Evolutionary conservation across 2,888 invertebrate species (phyloP), one percentile per base, ranked within the genome.

Genomic region (Sphaerophoria rueppellii): DNA sequence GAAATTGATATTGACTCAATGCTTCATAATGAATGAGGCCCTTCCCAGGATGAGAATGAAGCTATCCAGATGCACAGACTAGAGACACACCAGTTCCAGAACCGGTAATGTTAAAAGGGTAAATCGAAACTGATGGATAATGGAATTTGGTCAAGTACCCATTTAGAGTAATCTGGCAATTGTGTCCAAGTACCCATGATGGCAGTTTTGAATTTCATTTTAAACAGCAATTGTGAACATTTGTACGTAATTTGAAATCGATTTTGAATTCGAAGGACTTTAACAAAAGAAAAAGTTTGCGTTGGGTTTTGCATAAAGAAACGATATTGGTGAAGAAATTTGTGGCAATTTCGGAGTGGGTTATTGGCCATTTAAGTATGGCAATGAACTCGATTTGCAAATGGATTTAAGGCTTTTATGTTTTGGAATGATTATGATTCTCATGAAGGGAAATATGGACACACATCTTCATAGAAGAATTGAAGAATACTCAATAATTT

Each of bases 121-220:
- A 76, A 75, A 70, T 81, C 32, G 55, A 58, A 74, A 75, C 57
- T 63, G 70, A 54, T 60, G 67, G 43, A 46, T 81, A 81, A 85
- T 85, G 81, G 72, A 81, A 77, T 85, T 77, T 77, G 80, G 85
- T 81, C 81, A 85, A 81, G 76, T 85, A 54, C 37, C 81, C 70
- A 81, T 81, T 85, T 70, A 73, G 73, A 54, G 70, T 77, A 81
- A 85, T 81, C 46, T 57, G 40, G 81, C 85, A 81, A 85, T 76
- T 85, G 85, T 69, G 85, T 80, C 71, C 83, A 75, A 57, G n/a
- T 24, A 24, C 70, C 55, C 32, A 11, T 40, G 14, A 24, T 24
- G 55, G 55, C 9, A 67, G 65, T 69, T 75, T 83, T 6, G 54
- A 74, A 63, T 85, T 61, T 48, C 4, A 54, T 65, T 81, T 69